Conservation (phyloP, 2,113 vertebrate species). For the Hylia prasina region DNA sequence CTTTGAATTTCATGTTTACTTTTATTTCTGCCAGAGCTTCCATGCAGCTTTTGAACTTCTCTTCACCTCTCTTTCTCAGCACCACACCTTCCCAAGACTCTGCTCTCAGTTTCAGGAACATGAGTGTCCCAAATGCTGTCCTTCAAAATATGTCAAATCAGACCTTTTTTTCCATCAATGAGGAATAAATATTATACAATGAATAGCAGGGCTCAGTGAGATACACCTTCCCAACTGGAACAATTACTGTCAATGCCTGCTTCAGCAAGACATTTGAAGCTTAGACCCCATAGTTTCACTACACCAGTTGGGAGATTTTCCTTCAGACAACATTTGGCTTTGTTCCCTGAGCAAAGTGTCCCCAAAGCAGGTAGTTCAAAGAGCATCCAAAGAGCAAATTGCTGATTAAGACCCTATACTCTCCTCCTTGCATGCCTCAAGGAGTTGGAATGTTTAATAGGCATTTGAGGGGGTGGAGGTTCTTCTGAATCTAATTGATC, state of each 20-base stretch:
- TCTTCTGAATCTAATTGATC: neutral
- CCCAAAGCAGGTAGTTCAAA: neutral
- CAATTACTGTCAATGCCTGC: too few species aligned
- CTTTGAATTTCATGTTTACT: neutral
- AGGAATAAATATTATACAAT: neutral
- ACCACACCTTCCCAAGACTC: neutral
- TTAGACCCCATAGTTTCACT: neutral
- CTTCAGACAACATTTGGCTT: neutral
- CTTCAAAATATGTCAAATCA: neutral
- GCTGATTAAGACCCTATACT: rapidly evolving
- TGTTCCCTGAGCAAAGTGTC: neutral
- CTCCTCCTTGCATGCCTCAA: rapidly evolving
- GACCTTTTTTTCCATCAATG: neutral
- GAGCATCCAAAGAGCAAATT: neutral
- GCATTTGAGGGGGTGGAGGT: neutral
- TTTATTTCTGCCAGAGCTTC: neutral
- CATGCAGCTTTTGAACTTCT: neutral
- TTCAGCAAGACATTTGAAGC: neutral
- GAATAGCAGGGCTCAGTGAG: neutral
- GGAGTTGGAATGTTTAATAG: neutral
- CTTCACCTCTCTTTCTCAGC: neutral
- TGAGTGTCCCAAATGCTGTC: neutral
- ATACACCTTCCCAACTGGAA: neutral
- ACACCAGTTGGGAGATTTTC: neutral
- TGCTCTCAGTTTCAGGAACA: neutral